Evolutionary conservation across 1,140 invertebrate species (phyloP).

Genomic region (Andricus grossulariae): DNA sequence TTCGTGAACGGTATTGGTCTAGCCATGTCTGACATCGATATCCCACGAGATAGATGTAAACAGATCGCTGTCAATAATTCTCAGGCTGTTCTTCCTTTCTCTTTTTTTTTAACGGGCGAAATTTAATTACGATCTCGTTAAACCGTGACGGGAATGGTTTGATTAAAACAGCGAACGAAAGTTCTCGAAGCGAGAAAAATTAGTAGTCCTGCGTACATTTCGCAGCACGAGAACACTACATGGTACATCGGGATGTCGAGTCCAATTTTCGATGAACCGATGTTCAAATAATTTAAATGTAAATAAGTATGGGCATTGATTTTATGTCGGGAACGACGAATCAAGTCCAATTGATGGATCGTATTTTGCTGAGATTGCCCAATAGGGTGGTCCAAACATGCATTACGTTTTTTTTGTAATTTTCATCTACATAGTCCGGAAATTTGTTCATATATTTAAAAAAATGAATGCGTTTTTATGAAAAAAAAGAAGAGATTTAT

Average conservation of each 20-base stretch:
- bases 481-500: too few species aligned
- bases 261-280: conserved; percentile 35
- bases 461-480: too few species aligned
- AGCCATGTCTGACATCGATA: neutral
- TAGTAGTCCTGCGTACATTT: conserved; percentile 2
- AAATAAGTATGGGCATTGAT: conserved; percentile 47
- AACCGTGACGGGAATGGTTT: neutral
- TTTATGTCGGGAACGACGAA: conserved; percentile 28
- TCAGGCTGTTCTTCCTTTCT: neutral
- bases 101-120: conserved; percentile 9
- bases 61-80: conserved; percentile 37
- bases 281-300: conserved; percentile 48
- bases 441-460: too few species aligned
- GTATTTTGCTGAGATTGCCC: neutral
- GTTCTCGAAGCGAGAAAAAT: conserved; percentile 30
- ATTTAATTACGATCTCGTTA: conserved; percentile 41
- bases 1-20: too few species aligned
- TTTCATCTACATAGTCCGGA: too few species aligned
- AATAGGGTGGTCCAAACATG: too few species aligned
- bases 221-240: neutral
- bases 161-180: conserved; percentile 26
- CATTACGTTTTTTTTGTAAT: too few species aligned
- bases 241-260: conserved; percentile 18
- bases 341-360: conserved; percentile 12
- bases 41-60: conserved; percentile 27